These are phyloP conservation scores for Allophyes oxyacanthae DNA, from an alignment of 2,888 invertebrate species.

Conservation along the genomic window DNA sequence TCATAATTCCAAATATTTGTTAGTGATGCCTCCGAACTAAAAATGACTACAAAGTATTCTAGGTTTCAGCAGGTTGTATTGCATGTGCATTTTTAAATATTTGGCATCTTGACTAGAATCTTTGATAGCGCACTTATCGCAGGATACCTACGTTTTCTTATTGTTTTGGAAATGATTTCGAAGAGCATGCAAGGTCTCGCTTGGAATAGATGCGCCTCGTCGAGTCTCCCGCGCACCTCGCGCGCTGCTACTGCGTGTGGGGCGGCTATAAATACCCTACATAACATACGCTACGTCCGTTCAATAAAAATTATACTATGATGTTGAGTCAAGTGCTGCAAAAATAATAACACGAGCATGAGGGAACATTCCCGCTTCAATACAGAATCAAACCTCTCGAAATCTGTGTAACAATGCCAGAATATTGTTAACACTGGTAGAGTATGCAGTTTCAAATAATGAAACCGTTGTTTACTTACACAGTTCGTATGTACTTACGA, in stretches of 20 bases:
- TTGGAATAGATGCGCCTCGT: conserved; percentile 80
- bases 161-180: conserved; percentile 35
- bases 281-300: conserved; percentile 75
- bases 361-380: conserved; percentile 20
- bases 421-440: conserved; percentile 43
- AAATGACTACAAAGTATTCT: too few species aligned
- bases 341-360: conserved; percentile 45
- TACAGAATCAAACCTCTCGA: conserved; percentile 39
- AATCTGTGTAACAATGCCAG: conserved; percentile 31
- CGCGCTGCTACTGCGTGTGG: conserved; percentile 80
- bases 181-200: conserved; percentile 79
- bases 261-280: conserved; percentile 83
- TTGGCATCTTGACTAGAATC: not conserved
- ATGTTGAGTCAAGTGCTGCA: conserved; percentile 60
- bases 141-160: conserved; percentile 28
- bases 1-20: not conserved
- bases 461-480: conserved; percentile 57
- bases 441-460: conserved; percentile 51
- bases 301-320: conserved; percentile 68
- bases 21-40: not conserved
- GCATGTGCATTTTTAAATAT: too few species aligned
- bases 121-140: conserved; percentile 3
- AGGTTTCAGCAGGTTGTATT: too few species aligned
- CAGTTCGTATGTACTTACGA: conserved; percentile 48
- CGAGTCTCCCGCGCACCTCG: conserved; percentile 83